These are phyloP conservation scores for Cataglyphis altisquamis DNA, from an alignment of 2,888 invertebrate genomes.

Conservation along the genomic window DNA sequence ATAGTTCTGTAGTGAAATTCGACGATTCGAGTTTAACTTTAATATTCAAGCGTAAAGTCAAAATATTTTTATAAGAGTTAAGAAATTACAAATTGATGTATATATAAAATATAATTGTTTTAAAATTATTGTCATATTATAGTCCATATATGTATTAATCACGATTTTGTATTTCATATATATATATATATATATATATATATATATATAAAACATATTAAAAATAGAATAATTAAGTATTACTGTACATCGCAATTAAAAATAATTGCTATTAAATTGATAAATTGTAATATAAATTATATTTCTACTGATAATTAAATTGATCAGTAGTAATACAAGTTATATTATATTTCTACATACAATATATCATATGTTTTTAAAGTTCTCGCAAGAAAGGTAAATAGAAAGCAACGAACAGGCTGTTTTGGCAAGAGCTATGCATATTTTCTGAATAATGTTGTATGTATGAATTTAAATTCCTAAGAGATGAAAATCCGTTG, in stretches of 20 bases:
- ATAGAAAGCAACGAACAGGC: not conserved
- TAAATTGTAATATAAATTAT: not conserved
- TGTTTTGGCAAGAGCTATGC: constrained; percentile 6
- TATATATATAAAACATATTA: not conserved
- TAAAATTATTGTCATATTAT: not conserved
- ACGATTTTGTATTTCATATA: not conserved
- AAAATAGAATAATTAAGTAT: constrained; percentile 13
- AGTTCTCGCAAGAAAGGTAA: not conserved
- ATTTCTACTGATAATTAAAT: constrained; percentile 16
- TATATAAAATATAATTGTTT: not conserved
- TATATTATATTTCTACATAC: not conserved
- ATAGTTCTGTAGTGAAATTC: not conserved
- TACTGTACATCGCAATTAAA: constrained; percentile 10
- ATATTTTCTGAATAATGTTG: constrained; percentile 6
- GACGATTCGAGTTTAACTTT: not conserved
- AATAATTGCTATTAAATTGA: constrained; percentile 15
- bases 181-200: not conserved
- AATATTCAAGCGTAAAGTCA: not conserved
- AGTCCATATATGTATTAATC: not conserved
- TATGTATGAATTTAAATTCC: not conserved
- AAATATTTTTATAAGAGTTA: not conserved
- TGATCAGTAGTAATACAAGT: not conserved
- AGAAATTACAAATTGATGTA: not conserved
- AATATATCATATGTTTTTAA: not conserved
- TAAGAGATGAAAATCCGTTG: not conserved